These are phyloP conservation scores for Mus minutoides DNA, from an alignment of 2,797 vertebrate genomes.

Conservation along the genomic window DNA sequence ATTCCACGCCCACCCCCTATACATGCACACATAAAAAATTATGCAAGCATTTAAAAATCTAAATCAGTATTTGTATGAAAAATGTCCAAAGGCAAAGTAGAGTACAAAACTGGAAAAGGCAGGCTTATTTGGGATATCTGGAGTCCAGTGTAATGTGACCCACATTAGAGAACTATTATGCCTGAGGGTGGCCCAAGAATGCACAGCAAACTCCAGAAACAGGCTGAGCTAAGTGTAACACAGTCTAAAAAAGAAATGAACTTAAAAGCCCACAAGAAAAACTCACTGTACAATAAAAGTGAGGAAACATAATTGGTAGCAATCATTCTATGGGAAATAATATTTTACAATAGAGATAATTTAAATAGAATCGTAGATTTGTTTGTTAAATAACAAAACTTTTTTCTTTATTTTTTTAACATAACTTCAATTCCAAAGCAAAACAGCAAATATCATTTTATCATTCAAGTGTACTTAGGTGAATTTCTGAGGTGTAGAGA, in stretches of 20 bases:
- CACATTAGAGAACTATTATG: too few relatives aligned
- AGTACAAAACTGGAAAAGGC: constrained; percentile 19
- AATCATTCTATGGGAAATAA: constrained; percentile 35
- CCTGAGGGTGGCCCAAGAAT: background rate
- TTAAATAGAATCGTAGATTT: constrained; percentile 11
- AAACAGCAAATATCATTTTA: constrained; percentile 21
- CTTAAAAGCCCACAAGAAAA: background rate
- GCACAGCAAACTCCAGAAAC: background rate
- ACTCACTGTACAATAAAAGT: background rate
- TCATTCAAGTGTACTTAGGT: background rate
- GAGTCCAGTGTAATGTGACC: background rate
- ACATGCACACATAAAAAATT: background rate
- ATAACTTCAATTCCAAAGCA: background rate
- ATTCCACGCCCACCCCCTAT: too few relatives aligned
- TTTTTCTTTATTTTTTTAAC: constrained; percentile 3
- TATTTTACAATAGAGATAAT: constrained; percentile 17
- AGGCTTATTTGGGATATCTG: background rate
- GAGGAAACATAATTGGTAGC: background rate
- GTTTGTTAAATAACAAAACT: constrained; percentile 48
- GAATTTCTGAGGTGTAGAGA: background rate
- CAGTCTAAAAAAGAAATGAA: background rate
- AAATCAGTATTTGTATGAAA: background rate
- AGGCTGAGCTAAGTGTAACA: background rate
- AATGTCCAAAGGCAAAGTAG: background rate
- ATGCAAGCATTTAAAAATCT: constrained; percentile 5